phyloP scores from a whole-genome alignment of 2,797 vertebrate genomes.

The Propithecus deckenii region DNA sequence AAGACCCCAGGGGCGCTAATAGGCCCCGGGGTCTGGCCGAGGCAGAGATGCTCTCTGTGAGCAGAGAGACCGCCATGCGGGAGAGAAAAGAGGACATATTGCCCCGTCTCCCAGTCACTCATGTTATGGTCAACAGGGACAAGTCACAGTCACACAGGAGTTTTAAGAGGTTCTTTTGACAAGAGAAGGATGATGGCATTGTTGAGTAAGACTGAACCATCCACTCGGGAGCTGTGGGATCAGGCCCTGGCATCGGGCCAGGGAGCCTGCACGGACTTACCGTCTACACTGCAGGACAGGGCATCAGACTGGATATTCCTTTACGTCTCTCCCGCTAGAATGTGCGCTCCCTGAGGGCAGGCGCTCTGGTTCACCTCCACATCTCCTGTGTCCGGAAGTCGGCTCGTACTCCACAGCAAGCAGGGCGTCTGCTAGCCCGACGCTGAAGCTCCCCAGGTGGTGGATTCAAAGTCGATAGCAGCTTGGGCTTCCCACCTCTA shows the following conservation, averaged over 20 bases:
- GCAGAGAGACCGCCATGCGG: not conserved
- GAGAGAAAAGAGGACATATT: not conserved
- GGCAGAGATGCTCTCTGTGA: not conserved
- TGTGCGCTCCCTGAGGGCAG: not conserved
- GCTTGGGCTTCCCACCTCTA: not conserved
- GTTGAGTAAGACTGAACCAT: not conserved
- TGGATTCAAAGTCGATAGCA: not conserved
- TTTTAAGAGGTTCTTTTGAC: not conserved
- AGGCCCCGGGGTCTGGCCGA: not conserved
- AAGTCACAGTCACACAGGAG: not conserved
- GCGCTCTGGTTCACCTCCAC: not conserved
- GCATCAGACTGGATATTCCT: not conserved
- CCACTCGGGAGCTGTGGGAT: fast-evolving
- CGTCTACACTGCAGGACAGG: not conserved
- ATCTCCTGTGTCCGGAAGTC: not conserved
- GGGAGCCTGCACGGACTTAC: not conserved
- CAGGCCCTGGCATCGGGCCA: not conserved
- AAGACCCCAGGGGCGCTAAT: fast-evolving
- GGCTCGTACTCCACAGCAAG: not conserved
- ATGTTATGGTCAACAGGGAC: not conserved
- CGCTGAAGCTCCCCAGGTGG: not conserved
- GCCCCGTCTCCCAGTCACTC: not conserved
- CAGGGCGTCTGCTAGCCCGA: not conserved
- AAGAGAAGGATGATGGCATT: not conserved
- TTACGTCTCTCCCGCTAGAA: not conserved